Conservation (phyloP, 2,113 vertebrate species). For the Trichomycterus rosablanca region DNA sequence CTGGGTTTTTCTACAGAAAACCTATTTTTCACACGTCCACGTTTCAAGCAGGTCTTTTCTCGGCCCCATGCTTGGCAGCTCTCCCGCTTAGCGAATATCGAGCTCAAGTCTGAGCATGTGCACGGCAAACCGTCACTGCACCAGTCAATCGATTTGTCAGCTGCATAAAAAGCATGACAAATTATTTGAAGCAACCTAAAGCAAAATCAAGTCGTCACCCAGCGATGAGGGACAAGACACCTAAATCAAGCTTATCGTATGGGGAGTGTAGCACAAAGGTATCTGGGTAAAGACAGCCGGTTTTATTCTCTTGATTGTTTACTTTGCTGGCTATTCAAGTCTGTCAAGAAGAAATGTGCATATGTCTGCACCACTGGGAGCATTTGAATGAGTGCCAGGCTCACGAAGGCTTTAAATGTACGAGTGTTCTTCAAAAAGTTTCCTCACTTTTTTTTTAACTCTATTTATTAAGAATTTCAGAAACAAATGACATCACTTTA, state of each 20-base stretch:
- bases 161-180: slow-evolving; percentile 40
- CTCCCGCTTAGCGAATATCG: slow-evolving; percentile 44
- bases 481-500: too few relatives aligned
- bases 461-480: too few relatives aligned
- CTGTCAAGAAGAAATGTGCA: slow-evolving; percentile 49
- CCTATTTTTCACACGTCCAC: slow-evolving; percentile 56
- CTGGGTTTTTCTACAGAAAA: slow-evolving; percentile 11
- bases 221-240: slow-evolving; percentile 11
- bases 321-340: slow-evolving; percentile 44
- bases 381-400: slow-evolving; percentile 48
- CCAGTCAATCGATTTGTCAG: slow-evolving; percentile 56
- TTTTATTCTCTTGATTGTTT: slow-evolving; percentile 40
- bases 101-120: slow-evolving; percentile 60
- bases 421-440: too few relatives aligned
- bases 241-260: slow-evolving; percentile 12
- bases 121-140: slow-evolving; percentile 48
- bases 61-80: slow-evolving; percentile 39
- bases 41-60: slow-evolving; percentile 53
- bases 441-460: too few relatives aligned
- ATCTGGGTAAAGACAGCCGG: slow-evolving; percentile 42
- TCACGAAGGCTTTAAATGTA: slow-evolving; percentile 6
- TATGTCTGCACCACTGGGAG: slow-evolving; percentile 33
- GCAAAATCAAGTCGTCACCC: slow-evolving; percentile 45
- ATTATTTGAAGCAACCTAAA: slow-evolving; percentile 46
- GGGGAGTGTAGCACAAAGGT: slow-evolving; percentile 32